These are phyloP conservation scores for Eurytemora carolleeae DNA, from an alignment of 1,140 invertebrate genomes.

Conservation along the genomic window DNA sequence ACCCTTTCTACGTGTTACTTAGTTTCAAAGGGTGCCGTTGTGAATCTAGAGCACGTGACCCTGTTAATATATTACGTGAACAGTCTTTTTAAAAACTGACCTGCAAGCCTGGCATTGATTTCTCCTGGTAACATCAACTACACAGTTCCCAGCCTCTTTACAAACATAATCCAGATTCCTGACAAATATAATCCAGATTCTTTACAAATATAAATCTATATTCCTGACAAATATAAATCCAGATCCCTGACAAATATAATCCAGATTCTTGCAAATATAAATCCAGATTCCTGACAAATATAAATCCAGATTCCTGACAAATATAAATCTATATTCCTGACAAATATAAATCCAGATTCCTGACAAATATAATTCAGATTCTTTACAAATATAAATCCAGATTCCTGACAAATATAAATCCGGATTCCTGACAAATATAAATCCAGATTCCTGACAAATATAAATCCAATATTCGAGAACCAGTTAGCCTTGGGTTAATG, in stretches of 20 bases:
- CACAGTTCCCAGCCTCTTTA: slow-evolving; percentile 66
- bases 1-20: not conserved
- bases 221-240: too few species aligned
- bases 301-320: slow-evolving; percentile 53
- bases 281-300: too few species aligned
- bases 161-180: slow-evolving; percentile 79
- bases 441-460: too few species aligned
- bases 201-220: slow-evolving; percentile 88
- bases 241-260: slow-evolving; percentile 42
- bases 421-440: too few species aligned
- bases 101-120: slow-evolving; percentile 91
- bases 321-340: too few species aligned
- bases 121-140: slow-evolving; percentile 70
- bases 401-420: too few species aligned
- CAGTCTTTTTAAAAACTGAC: slow-evolving; percentile 34
- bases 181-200: slow-evolving; percentile 42
- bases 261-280: slow-evolving; percentile 79
- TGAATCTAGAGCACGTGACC: too few species aligned
- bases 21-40: not conserved
- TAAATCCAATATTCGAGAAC: too few species aligned
- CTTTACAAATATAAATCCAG: too few species aligned
- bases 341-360: too few species aligned
- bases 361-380: too few species aligned
- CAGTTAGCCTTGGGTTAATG: too few species aligned
- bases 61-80: not conserved